Evolutionary conservation across 2,113 vertebrate genomes (phyloP).

Genomic region (Bubo bubo): DNA sequence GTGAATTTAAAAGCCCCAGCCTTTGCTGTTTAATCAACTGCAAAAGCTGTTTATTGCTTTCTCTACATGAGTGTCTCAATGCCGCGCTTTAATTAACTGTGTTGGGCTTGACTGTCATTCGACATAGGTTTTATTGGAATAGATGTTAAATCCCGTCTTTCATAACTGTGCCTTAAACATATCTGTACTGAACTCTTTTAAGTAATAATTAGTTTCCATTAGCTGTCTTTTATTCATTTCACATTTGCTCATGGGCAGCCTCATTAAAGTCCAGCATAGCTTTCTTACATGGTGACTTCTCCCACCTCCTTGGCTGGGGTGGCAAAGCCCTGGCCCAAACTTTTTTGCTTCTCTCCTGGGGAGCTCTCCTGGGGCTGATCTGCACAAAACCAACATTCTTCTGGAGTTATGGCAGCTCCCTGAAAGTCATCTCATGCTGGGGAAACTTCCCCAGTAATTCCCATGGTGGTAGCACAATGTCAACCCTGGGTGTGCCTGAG

Average conservation of each 20-base stretch:
- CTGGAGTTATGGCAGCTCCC: background rate
- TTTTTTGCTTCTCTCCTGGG: background rate
- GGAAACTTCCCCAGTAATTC: background rate
- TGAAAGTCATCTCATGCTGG: accelerated
- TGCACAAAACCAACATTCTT: background rate
- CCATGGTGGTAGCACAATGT: accelerated
- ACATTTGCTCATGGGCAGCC: background rate
- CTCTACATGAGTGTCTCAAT: background rate
- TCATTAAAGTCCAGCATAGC: background rate
- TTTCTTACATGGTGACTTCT: accelerated
- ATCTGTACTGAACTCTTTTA: background rate
- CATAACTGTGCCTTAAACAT: background rate
- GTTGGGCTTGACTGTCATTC: background rate
- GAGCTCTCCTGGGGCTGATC: accelerated
- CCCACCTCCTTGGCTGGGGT: accelerated
- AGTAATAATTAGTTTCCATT: background rate
- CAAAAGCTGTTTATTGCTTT: conserved; percentile 48
- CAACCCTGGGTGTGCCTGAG: background rate
- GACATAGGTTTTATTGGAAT: background rate
- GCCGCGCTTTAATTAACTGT: background rate
- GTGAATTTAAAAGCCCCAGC: background rate
- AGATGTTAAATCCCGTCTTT: conserved; percentile 3
- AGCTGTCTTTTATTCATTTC: background rate
- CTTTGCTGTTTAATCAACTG: conserved; percentile 27
- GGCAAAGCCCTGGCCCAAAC: background rate